A percentile compares a stretch with the other conserved stretches of the same genome.
Conservation (phyloP, 2,797 vertebrate species). For the Galagoides demidoff region DNA sequence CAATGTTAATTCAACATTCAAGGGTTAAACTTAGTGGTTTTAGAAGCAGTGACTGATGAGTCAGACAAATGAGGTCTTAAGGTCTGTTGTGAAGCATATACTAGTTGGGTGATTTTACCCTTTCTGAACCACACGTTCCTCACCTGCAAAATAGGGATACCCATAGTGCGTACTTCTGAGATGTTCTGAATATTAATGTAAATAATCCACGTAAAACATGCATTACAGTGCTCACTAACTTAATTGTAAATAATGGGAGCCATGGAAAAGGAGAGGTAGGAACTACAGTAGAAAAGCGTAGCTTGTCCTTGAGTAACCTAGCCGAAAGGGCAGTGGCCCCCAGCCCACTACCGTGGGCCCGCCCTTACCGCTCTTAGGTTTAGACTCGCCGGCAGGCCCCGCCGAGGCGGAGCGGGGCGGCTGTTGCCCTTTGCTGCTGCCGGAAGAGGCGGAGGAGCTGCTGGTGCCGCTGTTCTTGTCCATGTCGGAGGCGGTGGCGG, state of each 20-base stretch:
- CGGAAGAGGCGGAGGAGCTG: constrained; percentile 83
- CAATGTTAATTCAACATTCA: constrained; percentile 39
- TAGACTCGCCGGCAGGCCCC: constrained; percentile 94
- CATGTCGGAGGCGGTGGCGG: constrained; percentile 87
- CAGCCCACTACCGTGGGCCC: not conserved
- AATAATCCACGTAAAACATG: not conserved
- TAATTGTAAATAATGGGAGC: not conserved
- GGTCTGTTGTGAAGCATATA: not conserved
- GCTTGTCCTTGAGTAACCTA: not conserved
- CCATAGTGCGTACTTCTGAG: not conserved
- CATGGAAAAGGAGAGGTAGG: not conserved
- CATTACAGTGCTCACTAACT: not conserved
- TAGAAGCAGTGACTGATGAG: not conserved
- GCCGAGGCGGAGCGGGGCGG: constrained; percentile 94
- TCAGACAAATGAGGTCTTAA: constrained; percentile 4
- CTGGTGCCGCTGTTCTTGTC: constrained; percentile 87
- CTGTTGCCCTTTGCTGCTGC: constrained; percentile 92
- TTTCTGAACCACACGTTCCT: constrained; percentile 38
- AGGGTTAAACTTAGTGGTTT: not conserved
- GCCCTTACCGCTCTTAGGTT: constrained; percentile 95
- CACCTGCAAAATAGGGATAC: constrained; percentile 9
- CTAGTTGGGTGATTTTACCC: not conserved
- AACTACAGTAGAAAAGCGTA: not conserved
- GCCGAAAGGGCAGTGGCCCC: not conserved
- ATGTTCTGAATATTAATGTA: not conserved